Conservation (phyloP, 2,113 vertebrate species). For the Bufo bufo region DNA sequence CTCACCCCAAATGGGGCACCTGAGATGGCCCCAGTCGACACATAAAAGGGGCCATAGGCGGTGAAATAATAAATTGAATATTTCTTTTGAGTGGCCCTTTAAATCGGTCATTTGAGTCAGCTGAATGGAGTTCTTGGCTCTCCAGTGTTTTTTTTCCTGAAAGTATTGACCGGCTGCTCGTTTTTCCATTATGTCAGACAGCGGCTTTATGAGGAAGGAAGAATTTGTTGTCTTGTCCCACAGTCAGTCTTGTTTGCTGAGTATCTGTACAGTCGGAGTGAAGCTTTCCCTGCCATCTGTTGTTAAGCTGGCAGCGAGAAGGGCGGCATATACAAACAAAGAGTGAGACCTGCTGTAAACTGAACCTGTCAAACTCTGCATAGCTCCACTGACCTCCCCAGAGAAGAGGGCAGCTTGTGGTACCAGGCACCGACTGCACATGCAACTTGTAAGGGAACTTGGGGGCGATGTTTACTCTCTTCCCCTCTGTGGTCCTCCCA, state of each 20-base stretch:
- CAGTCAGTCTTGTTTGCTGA: conserved; percentile 80
- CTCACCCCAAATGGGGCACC: too few relatives aligned
- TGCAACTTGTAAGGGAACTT: conserved; percentile 72
- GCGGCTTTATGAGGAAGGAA: conserved; percentile 70
- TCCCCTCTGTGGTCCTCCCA: conserved; percentile 72
- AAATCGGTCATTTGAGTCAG: background rate
- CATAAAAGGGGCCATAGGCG: too few relatives aligned
- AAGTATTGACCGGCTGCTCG: background rate
- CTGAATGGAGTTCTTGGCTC: background rate
- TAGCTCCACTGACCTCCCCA: conserved; percentile 85
- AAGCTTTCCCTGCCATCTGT: conserved; percentile 92
- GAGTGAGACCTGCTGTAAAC: conserved; percentile 85
- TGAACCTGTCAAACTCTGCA: conserved; percentile 86
- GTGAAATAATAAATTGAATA: too few relatives aligned
- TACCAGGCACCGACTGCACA: conserved; percentile 83
- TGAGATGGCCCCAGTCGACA: too few relatives aligned
- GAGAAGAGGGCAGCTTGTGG: conserved; percentile 72
- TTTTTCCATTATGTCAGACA: conserved; percentile 25
- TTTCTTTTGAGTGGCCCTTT: background rate
- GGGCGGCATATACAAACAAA: conserved; percentile 90
- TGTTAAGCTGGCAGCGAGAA: conserved; percentile 91
- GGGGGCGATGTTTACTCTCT: conserved; percentile 84
- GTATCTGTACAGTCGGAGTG: conserved; percentile 78
- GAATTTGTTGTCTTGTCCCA: conserved; percentile 73
- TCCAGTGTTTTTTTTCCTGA: background rate